phyloP scores from a whole-genome alignment of 2,113 vertebrate genomes.

The Circaetus gallicus region DNA sequence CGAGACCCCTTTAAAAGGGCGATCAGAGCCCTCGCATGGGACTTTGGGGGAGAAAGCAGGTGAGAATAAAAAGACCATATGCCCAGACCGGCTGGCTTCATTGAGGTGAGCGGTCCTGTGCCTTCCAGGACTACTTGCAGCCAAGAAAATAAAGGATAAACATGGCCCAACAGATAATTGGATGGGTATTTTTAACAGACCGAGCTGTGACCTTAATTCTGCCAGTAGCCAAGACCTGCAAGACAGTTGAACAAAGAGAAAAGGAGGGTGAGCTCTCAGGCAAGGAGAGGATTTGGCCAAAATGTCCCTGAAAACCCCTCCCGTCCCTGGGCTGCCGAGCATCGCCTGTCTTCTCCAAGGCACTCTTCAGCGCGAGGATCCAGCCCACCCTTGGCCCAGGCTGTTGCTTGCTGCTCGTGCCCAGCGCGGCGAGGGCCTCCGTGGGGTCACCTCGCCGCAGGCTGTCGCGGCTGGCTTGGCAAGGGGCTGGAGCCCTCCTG shows the following conservation, averaged over 20 bases:
- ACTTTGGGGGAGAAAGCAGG: not conserved
- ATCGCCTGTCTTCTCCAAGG: not conserved
- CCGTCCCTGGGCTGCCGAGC: not conserved
- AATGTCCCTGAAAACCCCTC: not conserved
- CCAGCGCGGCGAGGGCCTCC: fast-evolving
- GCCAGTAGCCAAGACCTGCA: not conserved
- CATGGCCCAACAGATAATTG: not conserved
- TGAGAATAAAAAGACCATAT: not conserved
- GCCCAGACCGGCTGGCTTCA: not conserved
- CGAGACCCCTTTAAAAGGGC: not conserved
- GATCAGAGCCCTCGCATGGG: not conserved
- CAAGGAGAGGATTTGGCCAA: not conserved
- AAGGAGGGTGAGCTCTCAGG: not conserved
- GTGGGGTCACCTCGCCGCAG: not conserved
- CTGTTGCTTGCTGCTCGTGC: not conserved
- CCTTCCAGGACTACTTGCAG: not conserved
- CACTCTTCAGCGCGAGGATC: not conserved
- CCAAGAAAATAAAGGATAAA: not conserved
- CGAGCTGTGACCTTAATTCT: not conserved
- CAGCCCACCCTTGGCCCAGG: not conserved
- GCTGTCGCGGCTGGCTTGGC: not conserved
- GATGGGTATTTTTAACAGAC: not conserved
- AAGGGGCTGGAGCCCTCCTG: fast-evolving
- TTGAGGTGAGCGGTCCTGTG: not conserved
- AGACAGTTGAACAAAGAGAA: not conserved